A percentile compares a stretch with the other conserved stretches of the same genome.
Evolutionary conservation across 2,888 invertebrate species (phyloP).

Genomic region (Rhingia rostrata): DNA sequence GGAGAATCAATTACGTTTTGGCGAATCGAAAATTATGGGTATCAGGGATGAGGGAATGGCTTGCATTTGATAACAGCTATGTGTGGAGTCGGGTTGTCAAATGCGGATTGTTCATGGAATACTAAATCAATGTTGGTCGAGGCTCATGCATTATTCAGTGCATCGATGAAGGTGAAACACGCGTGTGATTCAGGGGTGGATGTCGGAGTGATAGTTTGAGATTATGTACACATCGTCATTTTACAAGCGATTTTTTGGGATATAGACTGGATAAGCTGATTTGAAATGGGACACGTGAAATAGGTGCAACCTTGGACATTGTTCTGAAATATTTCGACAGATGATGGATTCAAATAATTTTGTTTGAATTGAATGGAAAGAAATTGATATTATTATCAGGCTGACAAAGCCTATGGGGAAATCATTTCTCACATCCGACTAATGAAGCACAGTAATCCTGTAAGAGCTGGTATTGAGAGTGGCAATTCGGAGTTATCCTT

Average conservation of each 20-base stretch:
- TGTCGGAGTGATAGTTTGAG: not conserved
- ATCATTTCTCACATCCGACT: too few relatives aligned
- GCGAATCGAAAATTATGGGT: constrained; percentile 30
- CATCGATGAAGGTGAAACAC: constrained; percentile 40
- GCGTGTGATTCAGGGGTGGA: constrained; percentile 40
- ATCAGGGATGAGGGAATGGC: constrained; percentile 28
- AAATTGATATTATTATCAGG: too few relatives aligned
- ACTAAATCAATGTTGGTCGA: constrained; percentile 42
- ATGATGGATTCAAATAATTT: too few relatives aligned
- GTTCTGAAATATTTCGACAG: too few relatives aligned
- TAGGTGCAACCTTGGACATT: too few relatives aligned
- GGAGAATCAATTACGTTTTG: constrained; percentile 49
- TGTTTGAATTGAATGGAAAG: too few relatives aligned
- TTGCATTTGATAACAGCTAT: constrained; percentile 47
- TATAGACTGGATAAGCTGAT: not conserved
- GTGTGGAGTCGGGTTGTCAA: constrained; percentile 46
- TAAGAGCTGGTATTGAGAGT: too few relatives aligned
- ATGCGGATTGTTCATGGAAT: constrained; percentile 46
- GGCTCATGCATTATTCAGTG: constrained; percentile 64
- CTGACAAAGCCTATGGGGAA: too few relatives aligned
- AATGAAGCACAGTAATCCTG: too few relatives aligned
- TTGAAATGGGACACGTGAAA: not conserved
- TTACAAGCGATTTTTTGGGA: not conserved
- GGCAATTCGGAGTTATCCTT: too few relatives aligned
- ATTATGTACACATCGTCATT: not conserved